A percentile compares a stretch with the other conserved stretches of the same genome.
phyloP scores from a whole-genome alignment of 2,888 invertebrate species.

The Luffia ferchaultella region DNA sequence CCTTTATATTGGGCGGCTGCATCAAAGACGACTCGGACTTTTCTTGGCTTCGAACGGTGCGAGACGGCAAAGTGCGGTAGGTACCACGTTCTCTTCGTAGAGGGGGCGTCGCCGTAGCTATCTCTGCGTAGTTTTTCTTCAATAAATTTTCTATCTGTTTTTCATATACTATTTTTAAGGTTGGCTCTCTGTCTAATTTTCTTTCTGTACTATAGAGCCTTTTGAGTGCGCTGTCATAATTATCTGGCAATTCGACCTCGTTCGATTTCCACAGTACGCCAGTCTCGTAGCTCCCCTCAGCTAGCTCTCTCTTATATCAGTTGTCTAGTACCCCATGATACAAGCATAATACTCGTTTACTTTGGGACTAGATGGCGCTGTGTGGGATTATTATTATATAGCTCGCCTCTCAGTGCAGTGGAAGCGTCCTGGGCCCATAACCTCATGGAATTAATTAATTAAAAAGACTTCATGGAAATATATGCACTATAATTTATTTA shows the following conservation, averaged over 20 bases:
- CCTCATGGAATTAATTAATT: not conserved
- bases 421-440: too few species aligned
- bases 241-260: slow-evolving; percentile 6
- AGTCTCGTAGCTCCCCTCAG: slow-evolving; percentile 9
- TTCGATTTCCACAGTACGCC: slow-evolving; percentile 12
- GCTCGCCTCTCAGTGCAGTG: slow-evolving; percentile 3
- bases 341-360: too few species aligned
- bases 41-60: slow-evolving; percentile 20
- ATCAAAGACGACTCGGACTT: slow-evolving; percentile 22
- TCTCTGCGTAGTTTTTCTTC: slow-evolving; percentile 11
- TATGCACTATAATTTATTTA: too few species aligned
- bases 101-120: not conserved
- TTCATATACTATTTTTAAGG: slow-evolving; percentile 5
- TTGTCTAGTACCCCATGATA: too few species aligned
- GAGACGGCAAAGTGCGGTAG: slow-evolving; percentile 15
- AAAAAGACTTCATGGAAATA: not conserved
- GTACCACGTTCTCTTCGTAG: slow-evolving; percentile 8
- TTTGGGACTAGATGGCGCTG: too few species aligned
- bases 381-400: too few species aligned
- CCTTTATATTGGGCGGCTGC: slow-evolving; percentile 19
- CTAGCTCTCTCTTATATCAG: slow-evolving; percentile 1
- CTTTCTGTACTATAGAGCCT: slow-evolving; percentile 7
- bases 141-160: slow-evolving; percentile 10
- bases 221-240: slow-evolving; percentile 3
- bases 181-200: slow-evolving; percentile 7